Percentiles rank a stretch among this genome's conserved stretches.
Conservation (phyloP, 2,888 invertebrate species). For the Chironomus riparius region DNA sequence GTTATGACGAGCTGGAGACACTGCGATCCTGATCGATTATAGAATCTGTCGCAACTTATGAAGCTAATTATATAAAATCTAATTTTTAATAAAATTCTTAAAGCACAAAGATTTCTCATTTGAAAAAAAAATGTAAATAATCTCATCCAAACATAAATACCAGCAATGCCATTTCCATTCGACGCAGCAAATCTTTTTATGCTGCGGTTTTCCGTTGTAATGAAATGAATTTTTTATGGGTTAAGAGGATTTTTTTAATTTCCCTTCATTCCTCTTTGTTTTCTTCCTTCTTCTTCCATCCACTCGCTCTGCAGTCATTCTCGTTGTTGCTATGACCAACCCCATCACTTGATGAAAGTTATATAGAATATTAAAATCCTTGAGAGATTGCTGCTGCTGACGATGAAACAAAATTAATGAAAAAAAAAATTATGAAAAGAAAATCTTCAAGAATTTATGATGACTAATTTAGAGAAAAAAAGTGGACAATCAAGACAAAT, state of each 20-base stretch:
- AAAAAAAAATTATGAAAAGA: not conserved
- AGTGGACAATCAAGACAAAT: not conserved
- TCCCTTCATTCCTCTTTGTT: not conserved
- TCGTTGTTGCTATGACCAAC: not conserved
- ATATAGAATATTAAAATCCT: no score
- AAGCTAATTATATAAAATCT: not conserved
- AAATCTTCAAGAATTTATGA: slow-evolving; percentile 12
- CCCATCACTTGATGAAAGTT: not conserved
- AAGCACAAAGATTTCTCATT: no score
- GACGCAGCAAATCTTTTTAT: not conserved
- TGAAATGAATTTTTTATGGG: slow-evolving; percentile 12
- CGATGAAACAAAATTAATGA: not conserved
- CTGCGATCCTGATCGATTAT: no score
- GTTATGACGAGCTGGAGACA: no score
- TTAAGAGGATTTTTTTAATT: slow-evolving; percentile 21
- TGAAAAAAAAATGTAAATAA: no score
- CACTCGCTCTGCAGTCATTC: not conserved
- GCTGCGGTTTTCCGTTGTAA: not conserved
- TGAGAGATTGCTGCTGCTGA: not conserved
- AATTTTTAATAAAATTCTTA: not conserved
- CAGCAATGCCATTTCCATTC: not conserved
- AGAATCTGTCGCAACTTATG: no score
- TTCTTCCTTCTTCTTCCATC: not conserved
- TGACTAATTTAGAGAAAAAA: slow-evolving; percentile 5
- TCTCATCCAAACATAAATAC: no score